These are phyloP conservation scores for Apis dorsata DNA, from an alignment of 1,140 invertebrate genomes.

Conservation along the genomic window DNA sequence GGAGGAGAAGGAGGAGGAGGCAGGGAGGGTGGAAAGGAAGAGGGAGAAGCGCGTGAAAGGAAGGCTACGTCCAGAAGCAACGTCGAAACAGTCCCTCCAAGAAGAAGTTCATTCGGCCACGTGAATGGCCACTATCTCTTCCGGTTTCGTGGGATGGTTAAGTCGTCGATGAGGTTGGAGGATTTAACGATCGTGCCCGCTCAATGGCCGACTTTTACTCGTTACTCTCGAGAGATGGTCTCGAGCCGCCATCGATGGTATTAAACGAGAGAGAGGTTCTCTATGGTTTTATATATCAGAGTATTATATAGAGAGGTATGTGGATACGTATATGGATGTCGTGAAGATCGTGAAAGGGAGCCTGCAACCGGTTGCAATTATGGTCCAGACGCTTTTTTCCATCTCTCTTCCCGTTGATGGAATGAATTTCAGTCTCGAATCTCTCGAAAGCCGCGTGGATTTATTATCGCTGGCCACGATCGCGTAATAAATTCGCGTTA, in stretches of 20 bases:
- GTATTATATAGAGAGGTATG: not conserved
- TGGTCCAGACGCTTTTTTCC: not conserved
- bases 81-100: conserved; percentile 56
- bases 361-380: conserved; percentile 37
- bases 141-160: conserved; percentile 54
- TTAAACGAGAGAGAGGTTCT: conserved; percentile 43
- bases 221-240: conserved; percentile 19
- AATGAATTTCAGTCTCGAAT: conserved; percentile 15
- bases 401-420: not conserved
- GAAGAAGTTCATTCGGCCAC: conserved; percentile 56
- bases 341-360: conserved; percentile 7
- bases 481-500: conserved; percentile 29
- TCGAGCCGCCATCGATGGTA: conserved; percentile 41
- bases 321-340: not conserved
- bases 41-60: not conserved
- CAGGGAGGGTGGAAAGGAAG: not conserved
- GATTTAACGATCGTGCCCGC: conserved; percentile 61
- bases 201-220: conserved; percentile 51
- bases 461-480: conserved; percentile 17
- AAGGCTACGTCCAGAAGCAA: conserved; percentile 21
- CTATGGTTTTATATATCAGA: not conserved
- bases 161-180: conserved; percentile 58
- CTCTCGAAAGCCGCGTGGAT: not conserved
- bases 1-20: too few species aligned
- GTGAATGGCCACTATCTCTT: conserved; percentile 63